Percentiles rank a stretch among this genome's conserved stretches.
These are phyloP conservation scores for Synanthedon andrenaeformis DNA, from an alignment of 2,888 invertebrate genomes.

Conservation along the genomic window DNA sequence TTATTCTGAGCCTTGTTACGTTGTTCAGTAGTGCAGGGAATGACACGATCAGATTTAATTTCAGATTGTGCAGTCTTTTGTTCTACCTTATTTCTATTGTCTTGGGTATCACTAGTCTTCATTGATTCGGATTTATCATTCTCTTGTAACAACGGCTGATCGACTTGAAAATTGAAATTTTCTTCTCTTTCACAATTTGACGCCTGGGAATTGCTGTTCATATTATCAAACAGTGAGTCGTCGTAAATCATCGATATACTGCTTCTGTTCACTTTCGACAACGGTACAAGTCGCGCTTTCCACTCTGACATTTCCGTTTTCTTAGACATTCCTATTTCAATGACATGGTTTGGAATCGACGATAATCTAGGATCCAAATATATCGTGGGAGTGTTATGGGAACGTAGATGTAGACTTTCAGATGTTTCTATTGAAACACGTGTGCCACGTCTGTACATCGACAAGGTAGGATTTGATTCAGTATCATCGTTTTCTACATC, in stretches of 20 bases:
- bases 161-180: too few species aligned
- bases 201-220: not conserved
- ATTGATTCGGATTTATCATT: not conserved
- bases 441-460: not conserved
- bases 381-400: not conserved
- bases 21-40: too few species aligned
- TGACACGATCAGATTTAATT: not conserved
- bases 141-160: too few species aligned
- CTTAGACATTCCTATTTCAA: not conserved
- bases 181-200: too few species aligned
- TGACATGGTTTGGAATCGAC: not conserved
- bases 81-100: not conserved
- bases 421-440: not conserved
- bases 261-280: not conserved
- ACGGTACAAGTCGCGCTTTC: not conserved
- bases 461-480: not conserved
- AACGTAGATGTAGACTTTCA: not conserved
- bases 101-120: not conserved
- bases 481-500: conserved; percentile 2
- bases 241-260: not conserved
- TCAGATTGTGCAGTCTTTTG: not conserved
- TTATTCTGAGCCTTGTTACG: not conserved
- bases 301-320: not conserved
- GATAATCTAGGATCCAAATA: not conserved
- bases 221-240: not conserved